Conservation (phyloP, 2,888 invertebrate species). For the Euclidia mi region DNA sequence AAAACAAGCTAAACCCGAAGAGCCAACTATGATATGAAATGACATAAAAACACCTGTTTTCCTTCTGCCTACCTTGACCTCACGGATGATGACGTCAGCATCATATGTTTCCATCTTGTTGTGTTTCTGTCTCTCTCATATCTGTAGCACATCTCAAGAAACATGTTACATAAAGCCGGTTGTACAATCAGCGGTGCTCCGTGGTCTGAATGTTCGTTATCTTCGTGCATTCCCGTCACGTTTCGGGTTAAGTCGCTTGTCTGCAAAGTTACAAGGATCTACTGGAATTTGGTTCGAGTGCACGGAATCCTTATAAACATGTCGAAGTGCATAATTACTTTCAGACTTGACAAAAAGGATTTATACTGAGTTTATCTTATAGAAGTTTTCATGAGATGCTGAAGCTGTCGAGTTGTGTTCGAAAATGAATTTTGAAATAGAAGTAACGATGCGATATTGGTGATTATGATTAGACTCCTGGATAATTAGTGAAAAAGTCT, state of each 20-base stretch:
- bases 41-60: not conserved
- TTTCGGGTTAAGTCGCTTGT: not conserved
- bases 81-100: not conserved
- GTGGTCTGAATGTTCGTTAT: not conserved
- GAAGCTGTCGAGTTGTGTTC: too few species aligned
- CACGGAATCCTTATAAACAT: slow-evolving; percentile 1
- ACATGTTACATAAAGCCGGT: not conserved
- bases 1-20: too few species aligned
- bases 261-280: slow-evolving; percentile 8
- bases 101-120: not conserved
- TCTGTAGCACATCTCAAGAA: not conserved
- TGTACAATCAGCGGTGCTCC: not conserved
- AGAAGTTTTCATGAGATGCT: not conserved
- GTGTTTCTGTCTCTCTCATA: not conserved
- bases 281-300: not conserved
- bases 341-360: not conserved
- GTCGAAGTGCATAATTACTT: not conserved
- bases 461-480: too few species aligned
- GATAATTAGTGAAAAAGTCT: too few species aligned
- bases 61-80: slow-evolving; percentile 1
- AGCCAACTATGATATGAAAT: too few species aligned
- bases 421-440: too few species aligned
- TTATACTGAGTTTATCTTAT: not conserved
- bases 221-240: slow-evolving; percentile 7
- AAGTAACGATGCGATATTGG: too few species aligned